These are phyloP conservation scores for Zonitis immaculata DNA, from an alignment of 2,888 invertebrate genomes.

Conservation along the genomic window DNA sequence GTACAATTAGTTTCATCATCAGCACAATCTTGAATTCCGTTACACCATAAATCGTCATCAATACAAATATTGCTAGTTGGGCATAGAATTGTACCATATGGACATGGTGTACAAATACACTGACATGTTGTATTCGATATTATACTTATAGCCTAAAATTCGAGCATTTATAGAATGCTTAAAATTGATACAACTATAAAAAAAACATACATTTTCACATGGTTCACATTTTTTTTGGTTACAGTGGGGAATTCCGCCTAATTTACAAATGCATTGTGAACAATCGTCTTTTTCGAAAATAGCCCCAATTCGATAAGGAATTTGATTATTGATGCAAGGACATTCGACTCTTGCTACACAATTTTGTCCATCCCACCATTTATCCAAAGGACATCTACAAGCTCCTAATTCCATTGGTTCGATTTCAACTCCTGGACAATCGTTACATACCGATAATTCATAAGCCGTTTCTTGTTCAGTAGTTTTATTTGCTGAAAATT, in stretches of 20 bases:
- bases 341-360: constrained; percentile 72
- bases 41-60: constrained; percentile 68
- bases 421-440: constrained; percentile 54
- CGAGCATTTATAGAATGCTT: no score
- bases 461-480: no score
- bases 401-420: constrained; percentile 39
- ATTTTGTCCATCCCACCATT: constrained; percentile 68
- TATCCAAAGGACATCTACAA: constrained; percentile 54
- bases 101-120: constrained; percentile 71
- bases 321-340: constrained; percentile 69
- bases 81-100: constrained; percentile 61
- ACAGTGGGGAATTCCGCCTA: constrained; percentile 70
- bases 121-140: constrained; percentile 55
- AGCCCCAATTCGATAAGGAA: constrained; percentile 66
- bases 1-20: constrained; percentile 73
- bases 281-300: constrained; percentile 69
- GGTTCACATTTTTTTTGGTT: constrained; percentile 62
- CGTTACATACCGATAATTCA: constrained; percentile 49
- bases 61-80: constrained; percentile 72
- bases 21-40: constrained; percentile 74
- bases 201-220: constrained; percentile 59
- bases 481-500: neutral
- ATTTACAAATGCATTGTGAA: constrained; percentile 71
- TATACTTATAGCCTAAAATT: neutral
- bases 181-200: no score